These are phyloP conservation scores for Charaxes varanes DNA, from an alignment of 1,140 invertebrate genomes.

Conservation along the genomic window DNA sequence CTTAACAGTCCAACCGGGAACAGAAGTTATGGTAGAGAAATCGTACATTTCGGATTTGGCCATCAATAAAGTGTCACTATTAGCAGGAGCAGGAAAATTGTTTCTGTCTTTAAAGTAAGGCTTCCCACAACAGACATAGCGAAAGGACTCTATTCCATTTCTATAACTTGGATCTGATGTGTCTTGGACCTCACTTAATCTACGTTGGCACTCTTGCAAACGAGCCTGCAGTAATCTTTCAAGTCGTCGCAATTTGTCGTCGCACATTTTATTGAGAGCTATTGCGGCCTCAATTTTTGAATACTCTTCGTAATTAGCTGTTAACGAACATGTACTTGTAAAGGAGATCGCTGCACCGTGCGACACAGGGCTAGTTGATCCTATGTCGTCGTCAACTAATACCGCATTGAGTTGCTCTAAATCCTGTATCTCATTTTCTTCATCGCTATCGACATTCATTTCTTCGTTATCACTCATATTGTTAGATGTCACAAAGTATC, in stretches of 20 bases:
- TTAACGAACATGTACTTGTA: constrained; percentile 3
- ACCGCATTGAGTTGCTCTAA: constrained; percentile 33
- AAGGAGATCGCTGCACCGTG: constrained; percentile 4
- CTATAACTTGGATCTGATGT: constrained; percentile 1
- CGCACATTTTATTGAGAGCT: constrained; percentile 42
- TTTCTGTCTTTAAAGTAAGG: constrained; percentile 57
- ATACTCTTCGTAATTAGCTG: constrained; percentile 17
- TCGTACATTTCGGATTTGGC: constrained; percentile 47
- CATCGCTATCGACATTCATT: constrained; percentile 34
- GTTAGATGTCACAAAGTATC: not conserved
- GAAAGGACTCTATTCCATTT: constrained; percentile 32
- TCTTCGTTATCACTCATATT: constrained; percentile 27
- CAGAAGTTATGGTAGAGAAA: constrained; percentile 34
- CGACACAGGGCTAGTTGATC: constrained; percentile 16
- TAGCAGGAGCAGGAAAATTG: constrained; percentile 46
- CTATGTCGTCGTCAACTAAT: constrained; percentile 29
- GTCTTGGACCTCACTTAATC: constrained; percentile 26
- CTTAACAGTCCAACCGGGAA: constrained; percentile 51
- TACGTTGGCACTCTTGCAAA: constrained; percentile 39
- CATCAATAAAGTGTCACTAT: constrained; percentile 50
- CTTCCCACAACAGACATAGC: constrained; percentile 43
- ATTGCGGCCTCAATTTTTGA: constrained; percentile 40
- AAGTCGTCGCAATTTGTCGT: constrained; percentile 42
- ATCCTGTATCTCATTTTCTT: constrained; percentile 39
- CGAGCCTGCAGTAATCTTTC: constrained; percentile 35